Base-by-base conservation (phyloP, 2,113 vertebrate species). In the Ranitomeya imitator region DNA sequence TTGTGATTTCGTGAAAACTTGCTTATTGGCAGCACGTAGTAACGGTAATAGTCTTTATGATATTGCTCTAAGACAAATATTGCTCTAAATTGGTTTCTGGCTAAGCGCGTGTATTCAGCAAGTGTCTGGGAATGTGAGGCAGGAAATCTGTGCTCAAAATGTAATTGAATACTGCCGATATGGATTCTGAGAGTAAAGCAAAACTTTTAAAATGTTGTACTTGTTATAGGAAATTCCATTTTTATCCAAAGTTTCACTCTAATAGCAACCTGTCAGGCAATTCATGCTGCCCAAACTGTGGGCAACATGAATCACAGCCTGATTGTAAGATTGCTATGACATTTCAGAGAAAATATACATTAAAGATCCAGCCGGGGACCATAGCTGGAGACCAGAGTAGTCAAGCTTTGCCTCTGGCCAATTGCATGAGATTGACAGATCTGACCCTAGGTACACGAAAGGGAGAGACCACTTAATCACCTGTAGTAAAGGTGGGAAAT, bases 21-120 rank as follows among this genome's bases (percentile, higher is more conserved):
- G 52, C 63, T 84, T 84, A 84, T 84, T 84, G 82, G 21, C 82
- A 84, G 82, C 45, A 69, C 63, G 55, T 63, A 71, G 67, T 55
- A 55, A 83, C 51, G 18, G 63, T 55, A 84, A 84, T 84, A 23
- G 61, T 51, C 61, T 26, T 80, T 80, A 81, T 83, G 21, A 54
- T 45, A 83, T 61, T 69, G 81, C 81, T 69, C 15, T 15, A 84
- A 84, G 82, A 71, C 63, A 84, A 69, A 84, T 55, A 84, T 69
- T 71, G 37, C 65, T 71, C 12, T 9, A 55, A 84, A 84, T 54
- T 71, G 45, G 21, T 55, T 84, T 84, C 63, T 84, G 82, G 51
- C 82, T 51, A 81, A 63, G 21, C 4, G 63, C 21, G 19, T 69
- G 37, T 52, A 54, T 84, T 69, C 21, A 54, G 67, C 45, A 69